Evolutionary conservation across 2,113 vertebrate genomes (phyloP).

Genomic region (Centropristis striata): DNA sequence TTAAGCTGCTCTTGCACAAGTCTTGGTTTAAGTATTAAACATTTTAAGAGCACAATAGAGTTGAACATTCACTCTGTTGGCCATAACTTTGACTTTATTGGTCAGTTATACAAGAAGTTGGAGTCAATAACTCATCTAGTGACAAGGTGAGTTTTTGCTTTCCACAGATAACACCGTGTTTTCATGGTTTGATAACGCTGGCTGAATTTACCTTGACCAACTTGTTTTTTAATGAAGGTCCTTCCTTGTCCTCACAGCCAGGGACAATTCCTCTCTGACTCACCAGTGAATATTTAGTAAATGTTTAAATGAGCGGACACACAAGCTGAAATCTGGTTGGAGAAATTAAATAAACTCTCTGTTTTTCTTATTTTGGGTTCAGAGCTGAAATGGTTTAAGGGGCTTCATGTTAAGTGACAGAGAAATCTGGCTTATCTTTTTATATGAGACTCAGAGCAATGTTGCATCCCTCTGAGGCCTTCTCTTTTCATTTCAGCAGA

Average conservation of each 20-base stretch:
- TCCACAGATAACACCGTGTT: slow-evolving; percentile 37
- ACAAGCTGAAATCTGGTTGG: slow-evolving; percentile 6
- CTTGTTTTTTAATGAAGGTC: slow-evolving; percentile 23
- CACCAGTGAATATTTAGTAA: slow-evolving; percentile 43
- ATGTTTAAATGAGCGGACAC: slow-evolving; percentile 51
- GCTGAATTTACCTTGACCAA: slow-evolving; percentile 36
- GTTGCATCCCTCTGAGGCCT: slow-evolving; percentile 41
- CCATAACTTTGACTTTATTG: slow-evolving; percentile 57
- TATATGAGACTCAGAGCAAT: slow-evolving; percentile 19
- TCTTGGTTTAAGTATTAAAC: slow-evolving; percentile 31
- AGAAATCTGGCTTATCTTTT: slow-evolving; percentile 43
- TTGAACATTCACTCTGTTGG: slow-evolving; percentile 65
- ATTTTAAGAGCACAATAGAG: slow-evolving; percentile 12
- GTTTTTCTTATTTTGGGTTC: slow-evolving; percentile 32
- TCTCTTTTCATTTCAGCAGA: slow-evolving; percentile 54
- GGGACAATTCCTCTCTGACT: slow-evolving; percentile 28
- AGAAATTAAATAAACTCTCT: neutral
- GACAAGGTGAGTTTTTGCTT: slow-evolving; percentile 27
- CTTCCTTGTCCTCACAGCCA: slow-evolving; percentile 27
- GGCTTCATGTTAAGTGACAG: slow-evolving; percentile 37
- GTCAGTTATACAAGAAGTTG: slow-evolving; percentile 18
- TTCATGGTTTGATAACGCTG: slow-evolving; percentile 38
- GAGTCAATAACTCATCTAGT: slow-evolving; percentile 40
- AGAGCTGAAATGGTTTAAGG: slow-evolving; percentile 27
- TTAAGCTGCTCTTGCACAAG: neutral